phyloP scores from a whole-genome alignment of 1,140 invertebrate species.

The Littorina saxatilis region DNA sequence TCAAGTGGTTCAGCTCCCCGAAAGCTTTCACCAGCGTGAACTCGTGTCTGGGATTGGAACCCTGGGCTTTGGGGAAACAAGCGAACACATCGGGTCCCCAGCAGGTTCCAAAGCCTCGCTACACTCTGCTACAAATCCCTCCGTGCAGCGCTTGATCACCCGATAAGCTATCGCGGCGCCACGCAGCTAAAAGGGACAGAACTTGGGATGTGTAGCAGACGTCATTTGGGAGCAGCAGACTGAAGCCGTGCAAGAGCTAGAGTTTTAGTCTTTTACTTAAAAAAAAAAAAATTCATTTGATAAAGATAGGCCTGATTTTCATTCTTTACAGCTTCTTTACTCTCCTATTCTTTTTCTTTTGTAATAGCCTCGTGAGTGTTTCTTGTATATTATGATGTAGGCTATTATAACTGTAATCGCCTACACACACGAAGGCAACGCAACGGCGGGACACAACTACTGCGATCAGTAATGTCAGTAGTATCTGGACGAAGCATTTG shows the following conservation, averaged over 20 bases:
- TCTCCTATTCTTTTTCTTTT: not conserved
- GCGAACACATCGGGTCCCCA: not conserved
- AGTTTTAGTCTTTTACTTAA: not conserved
- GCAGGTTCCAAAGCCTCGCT: not conserved
- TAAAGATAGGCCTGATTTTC: not conserved
- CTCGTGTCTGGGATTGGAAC: slow-evolving; percentile 10
- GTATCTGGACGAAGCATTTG: no score
- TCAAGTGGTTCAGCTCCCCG: no score
- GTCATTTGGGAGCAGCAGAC: not conserved
- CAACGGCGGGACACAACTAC: no score
- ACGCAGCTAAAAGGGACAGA: not conserved
- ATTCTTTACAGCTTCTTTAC: not conserved
- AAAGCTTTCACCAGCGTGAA: not conserved
- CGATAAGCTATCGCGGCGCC: slow-evolving; percentile 26
- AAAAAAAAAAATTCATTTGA: not conserved
- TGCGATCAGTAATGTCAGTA: no score
- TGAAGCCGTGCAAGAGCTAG: not conserved
- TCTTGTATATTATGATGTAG: no score
- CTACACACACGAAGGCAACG: no score
- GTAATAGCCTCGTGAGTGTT: not conserved
- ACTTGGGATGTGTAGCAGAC: not conserved
- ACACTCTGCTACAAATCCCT: not conserved
- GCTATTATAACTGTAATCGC: no score
- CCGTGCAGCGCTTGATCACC: not conserved
- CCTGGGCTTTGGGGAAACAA: slow-evolving; percentile 11